Conservation (phyloP, 2,113 vertebrate species). For the Campylomormyrus numenius region DNA sequence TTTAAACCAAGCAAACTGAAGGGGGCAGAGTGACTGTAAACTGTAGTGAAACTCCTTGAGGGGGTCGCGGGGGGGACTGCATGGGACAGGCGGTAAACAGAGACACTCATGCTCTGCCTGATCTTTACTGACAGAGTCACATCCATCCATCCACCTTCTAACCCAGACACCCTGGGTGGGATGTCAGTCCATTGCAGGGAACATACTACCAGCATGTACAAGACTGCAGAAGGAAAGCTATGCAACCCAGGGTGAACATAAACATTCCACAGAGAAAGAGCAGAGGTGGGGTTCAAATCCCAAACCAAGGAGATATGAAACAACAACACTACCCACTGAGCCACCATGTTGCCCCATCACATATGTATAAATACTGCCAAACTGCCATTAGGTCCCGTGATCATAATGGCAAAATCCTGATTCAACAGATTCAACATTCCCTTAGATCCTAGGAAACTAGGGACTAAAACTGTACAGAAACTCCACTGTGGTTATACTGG, state of each 20-base stretch:
- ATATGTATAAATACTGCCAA: background rate
- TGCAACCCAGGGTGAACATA: background rate
- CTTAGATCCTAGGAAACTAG: background rate
- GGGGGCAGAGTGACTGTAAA: background rate
- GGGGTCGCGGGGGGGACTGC: background rate
- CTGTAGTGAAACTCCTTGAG: background rate
- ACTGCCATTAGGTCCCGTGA: background rate
- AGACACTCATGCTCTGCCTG: too few species aligned
- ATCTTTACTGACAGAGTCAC: too few species aligned
- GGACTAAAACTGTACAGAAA: background rate
- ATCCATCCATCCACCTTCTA: too few species aligned
- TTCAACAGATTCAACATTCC: background rate
- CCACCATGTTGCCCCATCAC: background rate
- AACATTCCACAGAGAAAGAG: background rate
- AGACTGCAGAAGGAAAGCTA: background rate
- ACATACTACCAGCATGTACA: background rate
- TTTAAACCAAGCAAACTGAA: background rate
- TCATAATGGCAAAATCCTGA: background rate
- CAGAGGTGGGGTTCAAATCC: background rate
- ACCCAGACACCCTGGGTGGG: too few species aligned
- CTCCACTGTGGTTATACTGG: background rate
- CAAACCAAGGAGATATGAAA: background rate
- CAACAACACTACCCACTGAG: background rate
- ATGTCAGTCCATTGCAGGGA: too few species aligned
- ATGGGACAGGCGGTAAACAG: too few species aligned